A percentile compares a stretch with the other conserved stretches of the same genome.
Evolutionary conservation across 2,113 vertebrate species (phyloP).

Genomic region (Hemicordylus capensis): DNA sequence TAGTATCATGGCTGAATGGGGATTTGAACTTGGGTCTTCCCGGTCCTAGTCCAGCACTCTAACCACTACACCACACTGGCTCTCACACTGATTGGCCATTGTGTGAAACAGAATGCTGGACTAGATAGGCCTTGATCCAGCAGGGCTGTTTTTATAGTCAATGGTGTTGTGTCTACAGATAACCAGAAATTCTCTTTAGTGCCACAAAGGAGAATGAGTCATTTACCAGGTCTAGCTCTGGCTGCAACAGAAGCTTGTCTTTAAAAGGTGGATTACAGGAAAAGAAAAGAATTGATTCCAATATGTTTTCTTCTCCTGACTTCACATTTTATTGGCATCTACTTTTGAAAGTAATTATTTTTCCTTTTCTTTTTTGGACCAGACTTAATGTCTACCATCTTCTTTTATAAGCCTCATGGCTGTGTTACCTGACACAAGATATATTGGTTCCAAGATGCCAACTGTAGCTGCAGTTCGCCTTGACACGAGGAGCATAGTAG

Average conservation of each 20-base stretch:
- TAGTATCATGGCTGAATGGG: too few species aligned
- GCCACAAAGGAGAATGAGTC: neutral
- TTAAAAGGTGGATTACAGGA: neutral
- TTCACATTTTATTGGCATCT: neutral
- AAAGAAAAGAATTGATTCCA: conserved; percentile 11
- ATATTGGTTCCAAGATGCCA: neutral
- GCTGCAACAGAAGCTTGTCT: neutral
- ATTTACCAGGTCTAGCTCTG: neutral
- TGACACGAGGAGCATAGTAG: neutral
- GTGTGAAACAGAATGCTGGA: too few species aligned
- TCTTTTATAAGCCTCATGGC: neutral
- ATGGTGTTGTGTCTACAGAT: neutral
- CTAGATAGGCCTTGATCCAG: too few species aligned
- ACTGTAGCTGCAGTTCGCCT: neutral
- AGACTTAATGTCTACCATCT: neutral
- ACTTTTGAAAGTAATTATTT: neutral
- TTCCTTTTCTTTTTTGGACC: neutral
- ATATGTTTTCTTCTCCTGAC: neutral
- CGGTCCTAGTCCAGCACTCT: too few species aligned
- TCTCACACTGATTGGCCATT: too few species aligned
- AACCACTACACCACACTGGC: too few species aligned
- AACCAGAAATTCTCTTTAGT: neutral
- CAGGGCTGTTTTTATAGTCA: too few species aligned
- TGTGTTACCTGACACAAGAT: too few species aligned
- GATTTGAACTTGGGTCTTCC: too few species aligned